These are phyloP conservation scores for Bombyx mandarina DNA, from an alignment of 1,140 invertebrate species.

Conservation along the genomic window DNA sequence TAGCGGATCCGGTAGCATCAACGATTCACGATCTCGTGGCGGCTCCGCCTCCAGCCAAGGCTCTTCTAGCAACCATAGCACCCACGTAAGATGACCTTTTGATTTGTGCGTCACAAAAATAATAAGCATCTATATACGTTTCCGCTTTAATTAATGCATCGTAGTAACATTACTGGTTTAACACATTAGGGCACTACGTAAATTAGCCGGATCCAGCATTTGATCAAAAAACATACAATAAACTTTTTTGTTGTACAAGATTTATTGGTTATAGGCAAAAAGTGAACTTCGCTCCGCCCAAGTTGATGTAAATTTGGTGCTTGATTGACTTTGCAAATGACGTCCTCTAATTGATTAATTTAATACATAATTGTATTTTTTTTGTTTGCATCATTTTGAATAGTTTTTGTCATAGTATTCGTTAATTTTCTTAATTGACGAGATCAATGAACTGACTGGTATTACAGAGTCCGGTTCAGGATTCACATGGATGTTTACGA, in stretches of 20 bases:
- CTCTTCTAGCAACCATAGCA: slow-evolving; percentile 82
- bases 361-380: slow-evolving; percentile 4
- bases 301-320: slow-evolving; percentile 4
- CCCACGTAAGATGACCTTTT: slow-evolving; percentile 74
- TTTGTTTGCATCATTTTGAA: slow-evolving; percentile 3
- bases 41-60: slow-evolving; percentile 81
- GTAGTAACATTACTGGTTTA: background rate
- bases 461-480: slow-evolving; percentile 21
- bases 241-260: too few species aligned
- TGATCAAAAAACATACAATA: too few species aligned
- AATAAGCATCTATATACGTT: background rate
- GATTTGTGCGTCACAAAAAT: slow-evolving; percentile 2
- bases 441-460: slow-evolving; percentile 26
- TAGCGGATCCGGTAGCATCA: slow-evolving; percentile 45
- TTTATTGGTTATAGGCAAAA: too few species aligned
- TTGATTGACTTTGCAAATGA: slow-evolving; percentile 12
- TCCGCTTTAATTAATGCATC: slow-evolving; percentile 1
- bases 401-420: slow-evolving; percentile 16
- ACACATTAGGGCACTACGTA: background rate
- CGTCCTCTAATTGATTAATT: slow-evolving; percentile 4
- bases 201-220: too few species aligned
- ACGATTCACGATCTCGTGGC: slow-evolving; percentile 58
- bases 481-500: slow-evolving; percentile 11
- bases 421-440: slow-evolving; percentile 20
- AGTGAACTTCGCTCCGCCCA: too few species aligned